phyloP scores from a whole-genome alignment of 2,113 vertebrate genomes.

The Tragelaphus imberbis region DNA sequence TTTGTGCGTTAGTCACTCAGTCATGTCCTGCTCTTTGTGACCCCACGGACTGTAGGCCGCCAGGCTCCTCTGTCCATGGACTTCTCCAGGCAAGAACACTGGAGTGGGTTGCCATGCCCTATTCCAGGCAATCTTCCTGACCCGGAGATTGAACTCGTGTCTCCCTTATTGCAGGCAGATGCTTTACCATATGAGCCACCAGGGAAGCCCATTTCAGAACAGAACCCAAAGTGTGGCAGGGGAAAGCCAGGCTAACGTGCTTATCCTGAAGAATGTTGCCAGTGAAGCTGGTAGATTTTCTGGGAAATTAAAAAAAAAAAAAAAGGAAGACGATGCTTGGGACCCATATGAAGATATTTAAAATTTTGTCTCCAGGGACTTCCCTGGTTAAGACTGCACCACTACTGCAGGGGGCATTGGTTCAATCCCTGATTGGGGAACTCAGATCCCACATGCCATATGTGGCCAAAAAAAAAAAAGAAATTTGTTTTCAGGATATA shows the following conservation, averaged over 20 bases:
- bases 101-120: background rate
- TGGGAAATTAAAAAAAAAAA: background rate
- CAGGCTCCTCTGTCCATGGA: background rate
- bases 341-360: background rate
- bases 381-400: background rate
- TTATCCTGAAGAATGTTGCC: background rate
- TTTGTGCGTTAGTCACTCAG: background rate
- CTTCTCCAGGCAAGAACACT: background rate
- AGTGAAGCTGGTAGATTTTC: background rate
- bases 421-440: background rate
- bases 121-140: background rate
- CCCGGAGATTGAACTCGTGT: background rate
- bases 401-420: accelerated
- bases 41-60: accelerated
- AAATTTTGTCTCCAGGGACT: background rate
- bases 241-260: background rate
- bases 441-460: background rate
- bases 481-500: background rate
- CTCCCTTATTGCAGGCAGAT: background rate
- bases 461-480: background rate
- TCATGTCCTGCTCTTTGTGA: background rate
- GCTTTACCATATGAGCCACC: background rate
- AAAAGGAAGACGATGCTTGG: background rate
- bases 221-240: background rate
- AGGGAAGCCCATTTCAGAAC: background rate